A percentile compares a stretch with the other conserved stretches of the same genome.
Conservation (phyloP, 2,113 vertebrate species). For the Myodes glareolus region DNA sequence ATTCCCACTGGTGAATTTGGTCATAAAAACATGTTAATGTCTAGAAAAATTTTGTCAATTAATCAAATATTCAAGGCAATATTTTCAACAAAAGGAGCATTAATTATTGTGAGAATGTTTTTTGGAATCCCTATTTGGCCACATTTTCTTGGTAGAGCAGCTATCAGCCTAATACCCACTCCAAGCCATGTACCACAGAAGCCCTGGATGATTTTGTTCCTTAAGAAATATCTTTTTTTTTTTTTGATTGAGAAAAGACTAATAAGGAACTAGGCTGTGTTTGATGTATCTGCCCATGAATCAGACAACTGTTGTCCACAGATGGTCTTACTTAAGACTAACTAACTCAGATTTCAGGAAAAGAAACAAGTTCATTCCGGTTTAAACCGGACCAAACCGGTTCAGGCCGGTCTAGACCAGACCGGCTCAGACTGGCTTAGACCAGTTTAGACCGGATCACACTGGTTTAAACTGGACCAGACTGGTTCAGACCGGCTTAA, state of each 20-base stretch:
- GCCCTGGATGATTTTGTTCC: neutral
- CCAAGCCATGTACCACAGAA: slow-evolving; percentile 48
- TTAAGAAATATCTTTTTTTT: slow-evolving; percentile 1
- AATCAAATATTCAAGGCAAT: slow-evolving; percentile 53
- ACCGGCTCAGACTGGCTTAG: no score
- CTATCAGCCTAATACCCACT: neutral
- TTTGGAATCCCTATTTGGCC: slow-evolving; percentile 7
- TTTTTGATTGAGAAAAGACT: slow-evolving; percentile 57
- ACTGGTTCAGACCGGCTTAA: no score
- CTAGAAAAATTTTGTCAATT: slow-evolving; percentile 66
- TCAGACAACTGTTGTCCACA: slow-evolving; percentile 35
- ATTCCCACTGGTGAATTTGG: slow-evolving; percentile 55
- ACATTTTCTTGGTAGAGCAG: neutral
- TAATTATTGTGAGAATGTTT: slow-evolving; percentile 24
- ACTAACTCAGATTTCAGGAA: slow-evolving; percentile 55
- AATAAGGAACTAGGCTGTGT: slow-evolving; percentile 28
- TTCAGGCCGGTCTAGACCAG: no score
- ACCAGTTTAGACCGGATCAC: no score
- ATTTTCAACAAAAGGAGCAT: slow-evolving; percentile 57
- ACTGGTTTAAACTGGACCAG: no score
- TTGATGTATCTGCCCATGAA: slow-evolving; percentile 51
- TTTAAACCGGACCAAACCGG: no score
- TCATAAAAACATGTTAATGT: slow-evolving; percentile 62
- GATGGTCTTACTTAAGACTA: slow-evolving; percentile 64
- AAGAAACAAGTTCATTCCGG: no score